A percentile compares a stretch with the other conserved stretches of the same genome.
phyloP scores from a whole-genome alignment of 2,797 vertebrate species.

The Nothura maculosa region DNA sequence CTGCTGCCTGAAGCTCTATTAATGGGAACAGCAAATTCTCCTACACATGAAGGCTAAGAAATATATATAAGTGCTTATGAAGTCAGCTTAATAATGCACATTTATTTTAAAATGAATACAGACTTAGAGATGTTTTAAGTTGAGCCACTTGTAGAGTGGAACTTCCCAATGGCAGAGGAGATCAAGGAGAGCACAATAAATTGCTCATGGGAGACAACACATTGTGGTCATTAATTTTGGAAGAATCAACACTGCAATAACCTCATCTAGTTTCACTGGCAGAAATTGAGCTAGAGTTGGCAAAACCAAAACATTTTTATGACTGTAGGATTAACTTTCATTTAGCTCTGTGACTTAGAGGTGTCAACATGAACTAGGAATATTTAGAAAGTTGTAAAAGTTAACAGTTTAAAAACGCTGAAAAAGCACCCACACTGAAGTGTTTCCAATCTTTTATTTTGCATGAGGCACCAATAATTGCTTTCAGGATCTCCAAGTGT shows the following conservation, averaged over 20 bases:
- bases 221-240: not conserved
- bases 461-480: not conserved
- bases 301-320: not conserved
- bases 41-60: not conserved
- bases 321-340: not conserved
- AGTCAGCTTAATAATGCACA: not conserved
- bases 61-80: not conserved
- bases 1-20: not conserved
- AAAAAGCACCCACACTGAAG: not conserved
- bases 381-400: not conserved
- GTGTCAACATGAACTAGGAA: not conserved
- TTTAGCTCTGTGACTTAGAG: not conserved
- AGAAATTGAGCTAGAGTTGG: not conserved
- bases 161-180: not conserved
- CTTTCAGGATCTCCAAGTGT: slow-evolving; percentile 6
- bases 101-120: not conserved
- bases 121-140: not conserved
- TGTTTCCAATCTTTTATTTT: not conserved
- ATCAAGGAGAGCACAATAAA: not conserved
- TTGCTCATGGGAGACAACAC: not conserved
- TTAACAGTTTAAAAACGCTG: not conserved
- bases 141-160: not conserved
- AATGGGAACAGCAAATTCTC: not conserved
- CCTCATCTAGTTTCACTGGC: not conserved
- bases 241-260: not conserved